Evolutionary conservation across 2,888 invertebrate species (phyloP).

Genomic region (Hyles lineata): DNA sequence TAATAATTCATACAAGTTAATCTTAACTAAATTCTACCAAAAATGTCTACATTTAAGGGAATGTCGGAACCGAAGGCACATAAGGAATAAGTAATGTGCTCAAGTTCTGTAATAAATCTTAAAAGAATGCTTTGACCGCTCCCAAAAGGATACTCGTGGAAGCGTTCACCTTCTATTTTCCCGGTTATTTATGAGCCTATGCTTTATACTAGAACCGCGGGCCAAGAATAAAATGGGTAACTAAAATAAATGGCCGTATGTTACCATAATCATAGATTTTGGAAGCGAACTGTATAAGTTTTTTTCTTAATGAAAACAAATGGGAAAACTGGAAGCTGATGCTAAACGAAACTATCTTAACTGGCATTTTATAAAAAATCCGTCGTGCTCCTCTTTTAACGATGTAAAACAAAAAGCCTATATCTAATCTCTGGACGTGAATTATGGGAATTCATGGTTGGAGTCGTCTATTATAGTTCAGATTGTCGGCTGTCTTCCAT

Average conservation of each 20-base stretch:
- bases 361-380: slow-evolving; percentile 47
- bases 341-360: slow-evolving; percentile 54
- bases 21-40: slow-evolving; percentile 39
- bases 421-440: slow-evolving; percentile 74
- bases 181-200: slow-evolving; percentile 83
- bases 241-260: slow-evolving; percentile 79
- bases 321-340: slow-evolving; percentile 62
- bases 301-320: slow-evolving; percentile 71
- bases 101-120: slow-evolving; percentile 84
- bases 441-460: slow-evolving; percentile 68
- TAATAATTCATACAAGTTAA: slow-evolving; percentile 10
- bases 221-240: slow-evolving; percentile 82
- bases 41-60: slow-evolving; percentile 64
- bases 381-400: slow-evolving; percentile 49
- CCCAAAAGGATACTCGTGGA: slow-evolving; percentile 84
- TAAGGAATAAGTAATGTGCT: slow-evolving; percentile 83
- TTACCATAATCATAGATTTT: slow-evolving; percentile 77
- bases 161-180: slow-evolving; percentile 83
- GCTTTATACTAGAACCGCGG: slow-evolving; percentile 81
- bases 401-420: slow-evolving; percentile 63
- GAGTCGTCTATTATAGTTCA: slow-evolving; percentile 64
- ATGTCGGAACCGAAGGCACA: slow-evolving; percentile 75
- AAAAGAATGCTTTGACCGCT: slow-evolving; percentile 84
- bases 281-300: slow-evolving; percentile 62
- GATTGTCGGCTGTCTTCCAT: slow-evolving; percentile 68